phyloP scores from a whole-genome alignment of 2,797 vertebrate genomes.

The Sebastes dallii region DNA sequence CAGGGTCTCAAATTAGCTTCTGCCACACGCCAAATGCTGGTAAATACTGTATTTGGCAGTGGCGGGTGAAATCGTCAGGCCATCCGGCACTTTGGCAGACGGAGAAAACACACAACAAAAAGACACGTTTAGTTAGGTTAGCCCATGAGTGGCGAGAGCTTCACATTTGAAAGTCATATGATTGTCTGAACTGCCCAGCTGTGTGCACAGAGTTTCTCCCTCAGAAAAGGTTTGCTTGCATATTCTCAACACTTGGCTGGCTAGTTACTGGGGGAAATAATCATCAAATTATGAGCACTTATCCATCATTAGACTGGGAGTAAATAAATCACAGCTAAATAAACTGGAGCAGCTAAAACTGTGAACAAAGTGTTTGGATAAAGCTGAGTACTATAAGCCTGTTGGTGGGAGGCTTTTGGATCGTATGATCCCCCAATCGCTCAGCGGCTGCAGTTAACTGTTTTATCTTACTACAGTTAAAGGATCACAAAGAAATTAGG shows the following conservation, averaged over 20 bases:
- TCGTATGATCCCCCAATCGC: neutral
- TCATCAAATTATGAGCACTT: constrained; percentile 31
- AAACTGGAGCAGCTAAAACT: neutral
- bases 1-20: neutral
- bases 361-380: constrained; percentile 6
- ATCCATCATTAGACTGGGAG: constrained; percentile 27
- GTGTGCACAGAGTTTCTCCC: neutral
- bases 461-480: neutral
- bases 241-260: constrained; percentile 2
- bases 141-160: no score
- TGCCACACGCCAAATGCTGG: neutral
- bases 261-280: constrained; percentile 3
- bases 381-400: neutral
- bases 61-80: neutral
- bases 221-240: neutral
- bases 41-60: neutral
- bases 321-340: constrained; percentile 15
- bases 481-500: constrained; percentile 9
- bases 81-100: neutral
- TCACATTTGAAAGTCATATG: no score
- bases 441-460: neutral
- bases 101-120: neutral
- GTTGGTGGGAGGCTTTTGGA: neutral
- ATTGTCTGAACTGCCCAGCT: neutral
- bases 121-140: neutral